Evolutionary conservation across 2,113 vertebrate species (phyloP), one percentile per base, ranked within the genome.

Genomic region (Apteryx owenii): DNA sequence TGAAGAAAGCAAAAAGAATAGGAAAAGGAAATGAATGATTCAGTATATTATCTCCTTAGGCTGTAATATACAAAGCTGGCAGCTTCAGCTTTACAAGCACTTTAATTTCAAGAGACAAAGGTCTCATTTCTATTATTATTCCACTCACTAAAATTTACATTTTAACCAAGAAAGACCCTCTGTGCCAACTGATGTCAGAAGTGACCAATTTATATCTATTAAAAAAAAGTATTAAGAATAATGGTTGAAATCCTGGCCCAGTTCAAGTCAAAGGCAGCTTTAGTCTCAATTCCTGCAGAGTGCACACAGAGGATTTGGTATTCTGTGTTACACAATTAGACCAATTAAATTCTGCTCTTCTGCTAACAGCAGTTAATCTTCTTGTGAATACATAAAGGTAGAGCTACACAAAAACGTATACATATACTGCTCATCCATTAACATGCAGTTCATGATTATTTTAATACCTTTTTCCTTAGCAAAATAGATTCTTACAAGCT

Each of bases 51-150:
- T 96, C 94, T 96, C 96, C 88, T 97, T 82, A 79, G 95, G 95
- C 94, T 97, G 93, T 85, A 97, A 97, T 94, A 97, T 81, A 97
- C 89, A 90, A 96, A 96, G 82, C 95, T 93, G 84, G 93, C 77
- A 95, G 96, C 91, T 94, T 96, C 85, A 96, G 89, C 94, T 98
- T 97, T 96, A 97, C 92, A 96, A 97, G 96, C 87, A 83, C 95
- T 97, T 98, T 96, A 96, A 97, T 98, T 97, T 97, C 90, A 90
- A 96, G 96, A 97, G 96, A 97, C 95, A 96, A 97, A 97, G 93
- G 95, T 96, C 94, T 98, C 95, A 95, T 98, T 97, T 96, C 82
- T 97, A 56, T 92, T 97, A 96, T 95, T 97, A 95, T 96, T 97
- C 95, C 87, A 90, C 89, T 94, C 90, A 96, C 91, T 95, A 80